Conservation (phyloP, 2,888 invertebrate species). For the Agrochola circellaris region DNA sequence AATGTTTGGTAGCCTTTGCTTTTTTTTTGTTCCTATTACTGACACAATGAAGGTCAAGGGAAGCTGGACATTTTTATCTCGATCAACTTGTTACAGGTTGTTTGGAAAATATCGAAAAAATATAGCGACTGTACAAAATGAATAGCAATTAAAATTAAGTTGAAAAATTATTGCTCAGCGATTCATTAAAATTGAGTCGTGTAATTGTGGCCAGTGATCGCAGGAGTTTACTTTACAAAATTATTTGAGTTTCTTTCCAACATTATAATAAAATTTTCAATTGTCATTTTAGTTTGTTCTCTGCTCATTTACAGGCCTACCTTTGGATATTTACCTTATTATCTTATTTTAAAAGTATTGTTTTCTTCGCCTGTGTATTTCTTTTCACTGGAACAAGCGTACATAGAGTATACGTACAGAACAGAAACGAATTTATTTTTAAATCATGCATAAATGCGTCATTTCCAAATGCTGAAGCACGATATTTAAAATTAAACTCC, state of each 20-base stretch:
- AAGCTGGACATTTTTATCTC: constrained; percentile 9
- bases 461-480: background rate
- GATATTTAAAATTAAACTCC: background rate
- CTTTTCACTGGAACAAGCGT: background rate
- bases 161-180: background rate
- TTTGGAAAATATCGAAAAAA: background rate
- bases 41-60: constrained; percentile 15
- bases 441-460: too few relatives aligned
- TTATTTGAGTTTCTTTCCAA: background rate
- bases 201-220: background rate
- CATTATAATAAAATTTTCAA: background rate
- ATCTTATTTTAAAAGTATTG: background rate
- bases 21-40: constrained; percentile 1
- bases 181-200: background rate
- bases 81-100: constrained; percentile 25
- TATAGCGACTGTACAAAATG: background rate
- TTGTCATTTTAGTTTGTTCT: background rate
- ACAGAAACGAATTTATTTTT: background rate
- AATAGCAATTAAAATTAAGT: constrained; percentile 6
- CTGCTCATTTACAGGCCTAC: background rate
- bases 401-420: background rate
- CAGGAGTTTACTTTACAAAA: background rate
- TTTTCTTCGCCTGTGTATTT: background rate
- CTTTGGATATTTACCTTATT: background rate
- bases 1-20: background rate